These are phyloP conservation scores for Phengaris arion DNA, from an alignment of 2,888 invertebrate genomes.

Conservation along the genomic window DNA sequence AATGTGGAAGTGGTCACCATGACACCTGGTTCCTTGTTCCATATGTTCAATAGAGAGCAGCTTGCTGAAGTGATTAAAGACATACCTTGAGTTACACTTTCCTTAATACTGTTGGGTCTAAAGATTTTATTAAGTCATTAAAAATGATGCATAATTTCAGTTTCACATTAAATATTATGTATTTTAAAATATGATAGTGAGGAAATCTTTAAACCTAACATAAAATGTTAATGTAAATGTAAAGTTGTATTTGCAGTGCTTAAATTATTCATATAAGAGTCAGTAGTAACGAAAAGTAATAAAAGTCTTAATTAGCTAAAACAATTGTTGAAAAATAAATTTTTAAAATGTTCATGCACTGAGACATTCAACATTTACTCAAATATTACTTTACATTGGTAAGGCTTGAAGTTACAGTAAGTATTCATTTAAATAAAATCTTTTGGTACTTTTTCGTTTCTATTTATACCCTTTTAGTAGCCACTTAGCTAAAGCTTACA, in stretches of 20 bases:
- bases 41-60: conserved; percentile 94
- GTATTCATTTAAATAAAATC: conserved; percentile 56
- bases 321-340: no score
- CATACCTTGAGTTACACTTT: conserved; percentile 76
- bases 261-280: background rate
- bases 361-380: conserved; percentile 48
- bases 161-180: background rate
- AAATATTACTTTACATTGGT: conserved; percentile 54
- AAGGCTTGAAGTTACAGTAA: conserved; percentile 49
- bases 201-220: conserved; percentile 22
- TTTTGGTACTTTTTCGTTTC: conserved; percentile 44
- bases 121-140: conserved; percentile 27
- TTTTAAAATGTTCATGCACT: no score
- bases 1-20: conserved; percentile 99
- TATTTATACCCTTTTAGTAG: conserved; percentile 31
- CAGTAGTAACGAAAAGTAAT: background rate
- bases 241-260: conserved; percentile 56
- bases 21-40: conserved; percentile 90
- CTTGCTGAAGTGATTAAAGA: conserved; percentile 93
- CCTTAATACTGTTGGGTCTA: conserved; percentile 38
- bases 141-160: background rate
- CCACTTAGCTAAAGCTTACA: background rate
- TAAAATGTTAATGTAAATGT: conserved; percentile 39
- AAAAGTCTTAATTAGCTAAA: no score
- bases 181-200: background rate